These are phyloP conservation scores for Drosophila mulleri DNA, from an alignment of 2,888 invertebrate species.

Conservation along the genomic window DNA sequence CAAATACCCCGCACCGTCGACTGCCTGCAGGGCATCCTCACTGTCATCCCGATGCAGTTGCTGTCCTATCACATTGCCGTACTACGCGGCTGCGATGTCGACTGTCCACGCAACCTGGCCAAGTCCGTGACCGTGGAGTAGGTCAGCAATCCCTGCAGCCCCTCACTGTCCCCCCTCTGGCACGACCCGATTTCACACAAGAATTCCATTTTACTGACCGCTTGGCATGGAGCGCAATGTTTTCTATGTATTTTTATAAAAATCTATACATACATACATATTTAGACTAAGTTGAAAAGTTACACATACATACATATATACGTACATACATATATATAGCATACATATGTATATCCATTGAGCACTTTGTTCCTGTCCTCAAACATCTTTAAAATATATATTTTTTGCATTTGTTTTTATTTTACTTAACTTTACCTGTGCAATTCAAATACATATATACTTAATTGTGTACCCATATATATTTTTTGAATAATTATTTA, in stretches of 20 bases:
- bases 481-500: not conserved
- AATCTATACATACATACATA: slow-evolving; percentile 16
- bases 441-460: slow-evolving; percentile 33
- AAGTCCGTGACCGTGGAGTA: slow-evolving; percentile 99
- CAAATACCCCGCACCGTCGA: slow-evolving; percentile 98
- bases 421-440: slow-evolving; percentile 23
- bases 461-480: slow-evolving; percentile 11
- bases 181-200: not conserved
- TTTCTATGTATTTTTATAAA: slow-evolving; percentile 17
- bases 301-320: not conserved
- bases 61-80: slow-evolving; percentile 99
- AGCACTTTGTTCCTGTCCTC: not conserved
- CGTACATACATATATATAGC: too few relatives aligned
- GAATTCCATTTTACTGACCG: slow-evolving; percentile 63
- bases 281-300: slow-evolving; percentile 34
- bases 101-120: slow-evolving; percentile 98
- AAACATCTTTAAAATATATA: not conserved
- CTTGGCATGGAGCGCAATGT: slow-evolving; percentile 20
- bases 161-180: not conserved
- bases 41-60: slow-evolving; percentile 99
- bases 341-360: not conserved
- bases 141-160: not conserved
- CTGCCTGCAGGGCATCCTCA: slow-evolving; percentile 96
- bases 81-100: slow-evolving; percentile 96
- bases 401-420: slow-evolving; percentile 26